Conservation (phyloP, 2,113 vertebrate species). For the Corvus moneduloides region DNA sequence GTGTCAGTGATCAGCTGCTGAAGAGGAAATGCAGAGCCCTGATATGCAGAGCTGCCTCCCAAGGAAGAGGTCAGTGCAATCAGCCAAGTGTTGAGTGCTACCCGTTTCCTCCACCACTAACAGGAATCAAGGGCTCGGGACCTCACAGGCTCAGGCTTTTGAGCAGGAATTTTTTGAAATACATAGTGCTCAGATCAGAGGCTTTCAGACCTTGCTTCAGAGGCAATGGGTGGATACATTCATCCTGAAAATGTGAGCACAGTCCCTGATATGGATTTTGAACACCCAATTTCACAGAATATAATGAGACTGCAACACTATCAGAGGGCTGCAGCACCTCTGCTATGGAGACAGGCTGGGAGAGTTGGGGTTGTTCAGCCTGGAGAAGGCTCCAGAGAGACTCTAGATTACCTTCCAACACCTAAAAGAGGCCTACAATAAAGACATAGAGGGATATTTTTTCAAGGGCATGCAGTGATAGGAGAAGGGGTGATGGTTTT, state of each 20-base stretch:
- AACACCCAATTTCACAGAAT: background rate
- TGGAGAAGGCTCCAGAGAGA: background rate
- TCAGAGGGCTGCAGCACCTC: background rate
- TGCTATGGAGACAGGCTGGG: background rate
- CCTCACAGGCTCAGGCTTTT: background rate
- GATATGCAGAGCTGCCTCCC: background rate
- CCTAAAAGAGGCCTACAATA: background rate
- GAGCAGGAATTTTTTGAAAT: background rate
- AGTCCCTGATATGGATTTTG: background rate
- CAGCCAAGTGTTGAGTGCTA: background rate
- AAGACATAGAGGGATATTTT: background rate
- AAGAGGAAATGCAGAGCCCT: background rate
- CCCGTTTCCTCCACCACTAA: rapidly evolving
- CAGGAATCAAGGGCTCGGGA: background rate
- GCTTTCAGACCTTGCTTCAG: background rate
- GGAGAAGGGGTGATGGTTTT: background rate
- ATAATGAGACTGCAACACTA: background rate
- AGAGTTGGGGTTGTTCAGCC: background rate
- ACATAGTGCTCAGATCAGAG: background rate
- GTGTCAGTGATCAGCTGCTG: background rate
- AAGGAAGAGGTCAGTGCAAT: background rate
- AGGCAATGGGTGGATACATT: background rate
- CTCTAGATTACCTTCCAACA: background rate
- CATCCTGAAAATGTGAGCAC: background rate
- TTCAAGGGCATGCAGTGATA: background rate